phyloP scores from a whole-genome alignment of 2,113 vertebrate species.

The Misgurnus anguillicaudatus region DNA sequence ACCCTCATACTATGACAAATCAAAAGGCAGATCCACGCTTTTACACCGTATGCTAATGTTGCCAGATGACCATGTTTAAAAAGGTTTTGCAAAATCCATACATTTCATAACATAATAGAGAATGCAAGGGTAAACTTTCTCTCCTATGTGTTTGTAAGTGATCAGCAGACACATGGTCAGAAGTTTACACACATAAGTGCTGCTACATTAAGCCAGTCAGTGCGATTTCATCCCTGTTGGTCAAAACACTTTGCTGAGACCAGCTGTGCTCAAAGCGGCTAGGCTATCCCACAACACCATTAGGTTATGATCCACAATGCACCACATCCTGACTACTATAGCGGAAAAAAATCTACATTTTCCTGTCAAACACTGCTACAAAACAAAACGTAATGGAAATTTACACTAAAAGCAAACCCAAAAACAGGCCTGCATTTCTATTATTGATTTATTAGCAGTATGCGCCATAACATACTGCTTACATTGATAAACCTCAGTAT shows the following conservation, averaged over 20 bases:
- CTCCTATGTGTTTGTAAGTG: neutral
- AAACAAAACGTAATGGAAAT: constrained; percentile 8
- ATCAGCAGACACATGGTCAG: constrained; percentile 13
- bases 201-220: constrained; percentile 57
- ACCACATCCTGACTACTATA: neutral
- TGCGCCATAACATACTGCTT: too few relatives aligned
- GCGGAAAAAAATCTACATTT: neutral
- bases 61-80: neutral
- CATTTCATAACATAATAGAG: neutral
- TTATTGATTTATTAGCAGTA: too few relatives aligned
- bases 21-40: neutral
- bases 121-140: neutral
- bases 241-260: neutral
- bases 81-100: neutral
- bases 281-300: neutral
- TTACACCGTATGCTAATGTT: neutral
- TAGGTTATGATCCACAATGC: constrained; percentile 12
- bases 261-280: constrained; percentile 3
- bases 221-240: neutral
- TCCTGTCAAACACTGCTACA: constrained; percentile 2
- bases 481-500: too few relatives aligned
- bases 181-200: constrained; percentile 56
- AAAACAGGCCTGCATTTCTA: neutral
- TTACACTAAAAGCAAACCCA: neutral
- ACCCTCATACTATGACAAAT: neutral